These are phyloP conservation scores for Brenthis daphne DNA, from an alignment of 2,888 invertebrate species.

Conservation along the genomic window DNA sequence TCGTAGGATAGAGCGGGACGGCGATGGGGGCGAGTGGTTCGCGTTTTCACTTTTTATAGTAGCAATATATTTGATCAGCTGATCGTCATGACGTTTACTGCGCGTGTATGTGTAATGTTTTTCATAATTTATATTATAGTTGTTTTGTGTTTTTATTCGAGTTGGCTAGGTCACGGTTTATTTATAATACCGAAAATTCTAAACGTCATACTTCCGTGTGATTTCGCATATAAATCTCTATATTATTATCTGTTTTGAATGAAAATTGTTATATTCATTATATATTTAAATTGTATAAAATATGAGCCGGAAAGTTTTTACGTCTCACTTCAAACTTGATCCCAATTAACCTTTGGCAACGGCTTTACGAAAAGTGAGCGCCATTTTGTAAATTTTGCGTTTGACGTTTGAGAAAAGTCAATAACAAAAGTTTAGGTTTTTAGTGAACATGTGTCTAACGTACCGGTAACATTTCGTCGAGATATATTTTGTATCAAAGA, in stretches of 20 bases:
- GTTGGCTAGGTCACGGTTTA: conserved; percentile 77
- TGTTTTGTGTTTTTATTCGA: conserved; percentile 64
- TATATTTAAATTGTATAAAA: neutral
- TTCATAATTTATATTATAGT: conserved; percentile 79
- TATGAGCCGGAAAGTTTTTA: conserved; percentile 10
- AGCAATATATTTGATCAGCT: conserved; percentile 83
- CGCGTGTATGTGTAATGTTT: conserved; percentile 74
- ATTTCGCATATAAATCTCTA: conserved; percentile 47
- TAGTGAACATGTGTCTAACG: neutral
- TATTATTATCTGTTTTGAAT: conserved; percentile 9
- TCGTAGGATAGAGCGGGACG: conserved; percentile 54
- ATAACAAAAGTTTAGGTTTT: conserved; percentile 2
- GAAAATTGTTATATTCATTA: conserved; percentile 7
- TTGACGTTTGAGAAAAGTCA: conserved; percentile 10
- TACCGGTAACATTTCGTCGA: neutral
- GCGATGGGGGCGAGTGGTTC: conserved; percentile 66
- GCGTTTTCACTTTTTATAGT: conserved; percentile 82
- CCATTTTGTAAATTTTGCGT: conserved; percentile 17
- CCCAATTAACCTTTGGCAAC: conserved; percentile 25
- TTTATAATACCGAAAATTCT: conserved; percentile 73
- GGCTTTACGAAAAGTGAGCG: conserved; percentile 21
- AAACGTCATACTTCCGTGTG: conserved; percentile 49
- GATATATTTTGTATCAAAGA: no score
- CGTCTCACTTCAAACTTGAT: conserved; percentile 24
- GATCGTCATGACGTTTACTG: conserved; percentile 80